Evolutionary conservation across 2,888 invertebrate species (phyloP).

Genomic region (Drosophila helvetica): DNA sequence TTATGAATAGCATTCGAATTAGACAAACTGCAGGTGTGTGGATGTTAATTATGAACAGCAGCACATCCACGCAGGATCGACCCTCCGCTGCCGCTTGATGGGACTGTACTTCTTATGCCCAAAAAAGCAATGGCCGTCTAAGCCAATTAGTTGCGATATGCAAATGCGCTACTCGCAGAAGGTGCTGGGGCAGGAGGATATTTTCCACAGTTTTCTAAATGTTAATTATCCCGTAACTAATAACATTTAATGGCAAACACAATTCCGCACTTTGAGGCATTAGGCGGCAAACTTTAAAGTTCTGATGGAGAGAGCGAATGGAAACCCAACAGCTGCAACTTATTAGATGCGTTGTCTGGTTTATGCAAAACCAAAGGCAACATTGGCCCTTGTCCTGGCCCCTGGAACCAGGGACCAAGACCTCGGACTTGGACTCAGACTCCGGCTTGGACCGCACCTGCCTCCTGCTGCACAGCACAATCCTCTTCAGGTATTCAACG

Average conservation of each 20-base stretch:
- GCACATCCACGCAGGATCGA: background rate
- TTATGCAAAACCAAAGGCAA: constrained; percentile 74
- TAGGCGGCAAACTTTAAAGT: constrained; percentile 45
- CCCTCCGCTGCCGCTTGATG: background rate
- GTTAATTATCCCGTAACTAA: constrained; percentile 66
- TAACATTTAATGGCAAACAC: constrained; percentile 73
- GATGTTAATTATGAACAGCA: constrained; percentile 65
- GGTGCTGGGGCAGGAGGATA: constrained; percentile 36
- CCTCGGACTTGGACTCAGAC: background rate
- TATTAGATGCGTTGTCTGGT: constrained; percentile 59
- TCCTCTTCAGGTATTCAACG: background rate
- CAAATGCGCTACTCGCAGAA: constrained; percentile 47
- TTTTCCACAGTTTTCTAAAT: constrained; percentile 56
- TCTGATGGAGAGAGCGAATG: constrained; percentile 3
- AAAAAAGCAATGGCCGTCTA: constrained; percentile 66
- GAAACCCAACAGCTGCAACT: constrained; percentile 72
- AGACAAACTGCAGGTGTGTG: constrained; percentile 46
- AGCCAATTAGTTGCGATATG: constrained; percentile 68
- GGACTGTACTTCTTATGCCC: constrained; percentile 36
- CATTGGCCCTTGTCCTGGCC: constrained; percentile 49
- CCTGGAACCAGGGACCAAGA: background rate
- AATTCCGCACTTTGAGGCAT: constrained; percentile 66
- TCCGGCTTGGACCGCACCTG: background rate
- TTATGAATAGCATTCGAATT: constrained; percentile 72
- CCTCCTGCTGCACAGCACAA: background rate